Evolutionary conservation across 2,797 vertebrate species (phyloP).

Genomic region (Benthosema pterotum): DNA sequence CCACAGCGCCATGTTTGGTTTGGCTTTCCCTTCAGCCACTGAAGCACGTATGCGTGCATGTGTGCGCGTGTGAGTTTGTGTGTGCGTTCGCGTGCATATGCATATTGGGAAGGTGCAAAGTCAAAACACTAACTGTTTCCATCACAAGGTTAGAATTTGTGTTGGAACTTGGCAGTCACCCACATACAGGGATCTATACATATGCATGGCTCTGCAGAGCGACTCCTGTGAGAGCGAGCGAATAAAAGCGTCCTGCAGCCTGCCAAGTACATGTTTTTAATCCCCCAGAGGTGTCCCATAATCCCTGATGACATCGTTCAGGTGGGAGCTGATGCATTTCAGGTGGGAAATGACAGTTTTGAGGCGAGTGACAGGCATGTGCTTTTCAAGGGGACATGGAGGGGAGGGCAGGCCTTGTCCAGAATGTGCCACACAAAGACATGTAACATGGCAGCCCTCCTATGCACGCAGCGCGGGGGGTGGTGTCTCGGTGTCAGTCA

Average conservation of each 20-base stretch:
- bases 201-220: constrained; percentile 22
- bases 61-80: too few relatives aligned
- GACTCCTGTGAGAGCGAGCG: constrained; percentile 55
- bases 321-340: constrained; percentile 50
- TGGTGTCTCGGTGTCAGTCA: constrained; percentile 57
- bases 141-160: background rate
- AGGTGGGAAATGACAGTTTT: constrained; percentile 66
- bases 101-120: constrained; percentile 17
- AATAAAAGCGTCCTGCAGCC: constrained; percentile 49
- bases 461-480: constrained; percentile 46
- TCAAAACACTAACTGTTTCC: background rate
- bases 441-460: constrained; percentile 43
- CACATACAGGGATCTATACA: constrained; percentile 44
- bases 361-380: constrained; percentile 57
- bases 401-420: constrained; percentile 51
- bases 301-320: constrained; percentile 72
- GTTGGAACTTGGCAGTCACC: constrained; percentile 46
- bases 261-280: constrained; percentile 67
- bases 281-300: constrained; percentile 65
- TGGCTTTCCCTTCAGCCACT: too few relatives aligned
- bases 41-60: too few relatives aligned
- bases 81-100: too few relatives aligned
- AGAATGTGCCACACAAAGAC: constrained; percentile 44
- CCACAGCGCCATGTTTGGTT: too few relatives aligned
- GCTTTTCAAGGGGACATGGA: constrained; percentile 42